phyloP scores from a whole-genome alignment of 2,797 vertebrate genomes.

The Platyrinchus mystaceus region DNA sequence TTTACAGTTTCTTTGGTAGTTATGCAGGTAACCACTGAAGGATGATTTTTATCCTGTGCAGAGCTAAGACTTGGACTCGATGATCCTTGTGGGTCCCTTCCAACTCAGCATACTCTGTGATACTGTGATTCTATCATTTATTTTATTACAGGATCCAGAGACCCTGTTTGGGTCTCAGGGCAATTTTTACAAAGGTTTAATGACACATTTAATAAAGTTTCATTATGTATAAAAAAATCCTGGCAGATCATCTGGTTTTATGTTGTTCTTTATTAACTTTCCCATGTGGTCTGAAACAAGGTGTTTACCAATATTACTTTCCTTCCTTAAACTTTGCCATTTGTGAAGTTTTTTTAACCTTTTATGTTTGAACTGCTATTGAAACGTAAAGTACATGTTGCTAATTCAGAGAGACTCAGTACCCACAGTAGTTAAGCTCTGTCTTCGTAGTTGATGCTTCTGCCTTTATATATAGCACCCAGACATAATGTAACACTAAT shows the following conservation, averaged over 20 bases:
- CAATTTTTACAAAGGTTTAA: neutral
- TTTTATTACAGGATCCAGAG: neutral
- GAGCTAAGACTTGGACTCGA: neutral
- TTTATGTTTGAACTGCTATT: neutral
- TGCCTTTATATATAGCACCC: neutral
- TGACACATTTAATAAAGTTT: neutral
- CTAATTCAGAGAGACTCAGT: neutral
- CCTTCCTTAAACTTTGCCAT: neutral
- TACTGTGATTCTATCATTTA: neutral
- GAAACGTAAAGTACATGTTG: neutral
- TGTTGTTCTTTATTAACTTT: neutral
- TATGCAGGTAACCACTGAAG: neutral
- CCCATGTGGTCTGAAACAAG: neutral
- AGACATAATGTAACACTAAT: neutral
- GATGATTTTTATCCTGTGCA: neutral
- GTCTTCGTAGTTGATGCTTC: neutral
- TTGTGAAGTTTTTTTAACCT: neutral
- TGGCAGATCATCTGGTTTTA: neutral
- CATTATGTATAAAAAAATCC: neutral
- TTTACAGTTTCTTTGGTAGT: neutral
- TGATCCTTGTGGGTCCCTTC: neutral
- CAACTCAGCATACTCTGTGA: neutral
- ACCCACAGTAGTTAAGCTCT: neutral
- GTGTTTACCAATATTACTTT: neutral
- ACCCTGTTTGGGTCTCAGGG: neutral